Evolutionary conservation across 2,113 vertebrate species (phyloP), one percentile per base, ranked within the genome.

Genomic region (Ellobius talpinus): DNA sequence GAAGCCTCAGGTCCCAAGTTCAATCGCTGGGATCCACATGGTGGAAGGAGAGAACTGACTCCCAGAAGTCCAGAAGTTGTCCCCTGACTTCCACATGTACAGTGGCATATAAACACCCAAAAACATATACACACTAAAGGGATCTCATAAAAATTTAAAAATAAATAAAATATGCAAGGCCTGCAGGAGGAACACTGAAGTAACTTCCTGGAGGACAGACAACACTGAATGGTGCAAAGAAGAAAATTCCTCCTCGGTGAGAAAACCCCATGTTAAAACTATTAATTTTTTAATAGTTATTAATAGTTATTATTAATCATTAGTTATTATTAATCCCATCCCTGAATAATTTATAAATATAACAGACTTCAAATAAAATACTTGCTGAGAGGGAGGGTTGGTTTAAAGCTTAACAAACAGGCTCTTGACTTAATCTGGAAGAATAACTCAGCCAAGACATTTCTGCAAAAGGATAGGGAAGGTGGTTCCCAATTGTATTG

Each of bases 111-210:
- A 76, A 45, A 76, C 12, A 26, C 74, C 23, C 74, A 7, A 26
- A 76, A 11, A 76, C 73, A 45, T 39, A 26, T 24, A 13, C 23
- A 39, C 39, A 45, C 74, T 31, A 45, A 26, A 45, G 7, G 45
- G 26, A 42, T 65, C 63, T 65, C 29, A 65, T 65, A 65, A n/a
- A 19, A 39, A 42, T 42, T 45, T 11, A 26, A 24, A 74, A 74
- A 74, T 23, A 39, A 23, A 73, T 19, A 21, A 45, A 77, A 45
- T 39, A 8, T 5, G 31, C 3, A 52, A n/a, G 58, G 11, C 39
- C 4, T 42, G 0, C 0, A 1, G 8, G 85, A 82, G 52, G 36
- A n/a, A 45, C 73, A 52, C 16, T 31, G 0, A 26, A 14, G 12
- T 33, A 24, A 24, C 31, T 29, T 31, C 4, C 63, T 31, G 5